Base-by-base conservation (phyloP, 2,797 vertebrate species). In the Poecilia picta region DNA sequence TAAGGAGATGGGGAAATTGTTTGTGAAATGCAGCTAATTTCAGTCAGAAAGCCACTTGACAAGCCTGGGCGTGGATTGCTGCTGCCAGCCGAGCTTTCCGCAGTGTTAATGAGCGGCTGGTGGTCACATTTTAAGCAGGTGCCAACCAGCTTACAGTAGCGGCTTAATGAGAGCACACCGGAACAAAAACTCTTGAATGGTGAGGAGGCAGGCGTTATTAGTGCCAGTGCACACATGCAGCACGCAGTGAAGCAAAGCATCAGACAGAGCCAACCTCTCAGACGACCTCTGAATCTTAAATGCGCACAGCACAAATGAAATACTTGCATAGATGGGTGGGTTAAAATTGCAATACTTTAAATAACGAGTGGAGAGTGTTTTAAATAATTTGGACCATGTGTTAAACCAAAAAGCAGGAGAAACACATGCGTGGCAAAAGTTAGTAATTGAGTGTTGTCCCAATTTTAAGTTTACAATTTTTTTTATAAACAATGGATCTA, bases 1-100 rank as follows among this genome's bases (percentile, higher is more conserved):
- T 93, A 95, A 94, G 91, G 89, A 93, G 88, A 93, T 91, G 84
- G 91, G 89, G 93, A 95, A 95, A 95, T 94, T 93, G 93, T 95
- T 95, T 95, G 94, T 94, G 92, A 95, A 96, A 96, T 83, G 92
- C 80, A 89, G 93, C 91, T 95, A 94, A 95, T 95, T 95, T 93
- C 90, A 78, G 90, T 80, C 31, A 81, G 81, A 88, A 85, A 92
- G 90, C 83, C 83, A 72, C 88, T 91, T 93, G 94, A 93, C 87
- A 85, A 91, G 92, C 76, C 86, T 80, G 91, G 92, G 92, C 88
- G 87, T 91, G 86, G 93, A 93, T 55, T 28, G 84, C 79, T 75
- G 90, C 92, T 94, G 93, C 92, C 93, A 94, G 89, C 89, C 90
- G 73, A 18, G 85, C 93, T 92, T 92, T 93, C 85, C 93, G 94